phyloP scores from a whole-genome alignment of 2,888 invertebrate species.

The Acleris laterana region DNA sequence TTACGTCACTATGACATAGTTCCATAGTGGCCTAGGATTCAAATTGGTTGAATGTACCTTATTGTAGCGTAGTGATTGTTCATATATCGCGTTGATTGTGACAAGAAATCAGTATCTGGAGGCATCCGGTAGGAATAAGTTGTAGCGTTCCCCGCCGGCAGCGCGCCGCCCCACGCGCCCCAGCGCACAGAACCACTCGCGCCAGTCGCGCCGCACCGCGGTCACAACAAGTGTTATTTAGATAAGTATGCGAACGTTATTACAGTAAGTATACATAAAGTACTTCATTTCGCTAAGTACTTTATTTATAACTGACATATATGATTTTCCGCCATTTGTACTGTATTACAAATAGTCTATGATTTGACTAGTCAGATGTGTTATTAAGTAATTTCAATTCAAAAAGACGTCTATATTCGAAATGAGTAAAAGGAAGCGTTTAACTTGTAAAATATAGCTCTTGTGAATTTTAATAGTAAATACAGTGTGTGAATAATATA shows the following conservation, averaged over 20 bases:
- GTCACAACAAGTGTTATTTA: not conserved
- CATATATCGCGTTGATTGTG: too few relatives aligned
- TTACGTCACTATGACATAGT: too few relatives aligned
- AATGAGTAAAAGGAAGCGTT: slow-evolving; percentile 37
- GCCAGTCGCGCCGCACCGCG: too few relatives aligned
- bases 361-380: slow-evolving; percentile 47
- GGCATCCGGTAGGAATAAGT: too few relatives aligned
- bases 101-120: too few relatives aligned
- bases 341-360: slow-evolving; percentile 43
- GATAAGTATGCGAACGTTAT: slow-evolving; percentile 18
- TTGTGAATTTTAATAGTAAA: slow-evolving; percentile 28
- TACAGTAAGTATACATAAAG: slow-evolving; percentile 6
- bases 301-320: slow-evolving; percentile 27
- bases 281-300: slow-evolving; percentile 35
- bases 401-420: slow-evolving; percentile 38
- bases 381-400: slow-evolving; percentile 51
- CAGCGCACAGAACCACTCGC: too few relatives aligned
- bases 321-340: slow-evolving; percentile 45
- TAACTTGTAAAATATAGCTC: slow-evolving; percentile 40
- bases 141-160: too few relatives aligned
- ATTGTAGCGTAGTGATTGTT: too few relatives aligned
- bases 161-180: too few relatives aligned
- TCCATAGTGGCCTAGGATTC: too few relatives aligned
- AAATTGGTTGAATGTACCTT: too few relatives aligned
- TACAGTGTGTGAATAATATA: slow-evolving; percentile 25